phyloP scores from a whole-genome alignment of 1,140 invertebrate species.

The Eueides isabella region DNA sequence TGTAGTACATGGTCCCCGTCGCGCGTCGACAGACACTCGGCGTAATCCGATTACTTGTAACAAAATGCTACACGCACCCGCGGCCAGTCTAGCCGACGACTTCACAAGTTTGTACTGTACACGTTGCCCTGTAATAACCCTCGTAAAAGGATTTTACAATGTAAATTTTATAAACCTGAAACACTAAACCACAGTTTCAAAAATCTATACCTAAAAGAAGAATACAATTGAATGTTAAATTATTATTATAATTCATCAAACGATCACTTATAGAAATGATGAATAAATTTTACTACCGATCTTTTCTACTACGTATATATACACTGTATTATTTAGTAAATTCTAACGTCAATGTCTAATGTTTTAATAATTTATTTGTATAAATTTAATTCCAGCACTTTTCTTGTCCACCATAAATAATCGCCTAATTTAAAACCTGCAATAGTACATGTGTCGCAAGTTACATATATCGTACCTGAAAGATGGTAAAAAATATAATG shows the following conservation, averaged over 20 bases:
- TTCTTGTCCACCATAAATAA: not conserved
- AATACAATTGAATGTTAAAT: not conserved
- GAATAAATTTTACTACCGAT: not conserved
- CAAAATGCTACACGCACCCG: conserved; percentile 69
- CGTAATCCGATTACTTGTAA: conserved; percentile 77
- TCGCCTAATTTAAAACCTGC: too few relatives aligned
- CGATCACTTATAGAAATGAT: not conserved
- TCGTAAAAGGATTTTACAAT: conserved; percentile 1
- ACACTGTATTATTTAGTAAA: not conserved
- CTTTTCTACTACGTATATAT: not conserved
- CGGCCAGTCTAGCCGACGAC: conserved; percentile 48
- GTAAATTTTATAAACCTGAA: not conserved
- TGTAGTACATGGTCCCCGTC: conserved; percentile 62
- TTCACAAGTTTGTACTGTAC: conserved; percentile 41
- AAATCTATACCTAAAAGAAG: not conserved
- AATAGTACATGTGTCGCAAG: not conserved
- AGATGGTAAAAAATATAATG: not conserved
- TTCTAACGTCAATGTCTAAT: not conserved
- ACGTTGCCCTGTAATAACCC: conserved; percentile 35
- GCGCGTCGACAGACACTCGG: conserved; percentile 59
- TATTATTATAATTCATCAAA: not conserved
- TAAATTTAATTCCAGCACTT: too few relatives aligned
- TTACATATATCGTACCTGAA: not conserved
- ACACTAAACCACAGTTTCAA: not conserved
- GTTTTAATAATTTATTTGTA: too few relatives aligned